Conservation (phyloP, 2,113 vertebrate genomes). For the Peromyscus maniculatus region DNA sequence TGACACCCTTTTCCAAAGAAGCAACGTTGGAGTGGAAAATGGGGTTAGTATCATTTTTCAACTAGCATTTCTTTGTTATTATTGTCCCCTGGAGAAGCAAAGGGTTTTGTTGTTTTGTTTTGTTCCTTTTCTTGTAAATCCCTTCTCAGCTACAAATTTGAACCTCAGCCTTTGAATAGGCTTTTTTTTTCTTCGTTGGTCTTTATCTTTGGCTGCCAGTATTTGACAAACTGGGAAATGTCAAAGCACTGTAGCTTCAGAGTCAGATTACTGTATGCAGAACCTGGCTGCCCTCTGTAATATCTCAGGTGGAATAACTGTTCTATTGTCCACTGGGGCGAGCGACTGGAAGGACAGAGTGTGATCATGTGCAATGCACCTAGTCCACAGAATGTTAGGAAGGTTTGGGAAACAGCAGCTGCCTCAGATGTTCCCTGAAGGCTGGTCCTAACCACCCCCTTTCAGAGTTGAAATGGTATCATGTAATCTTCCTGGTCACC, state of each 20-base stretch:
- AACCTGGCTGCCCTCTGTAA: neutral
- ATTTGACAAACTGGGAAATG: neutral
- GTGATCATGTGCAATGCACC: neutral
- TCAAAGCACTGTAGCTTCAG: neutral
- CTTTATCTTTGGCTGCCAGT: slow-evolving; percentile 24
- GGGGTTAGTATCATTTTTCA: neutral
- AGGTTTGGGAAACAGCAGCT: neutral
- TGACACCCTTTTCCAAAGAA: neutral
- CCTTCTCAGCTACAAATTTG: neutral
- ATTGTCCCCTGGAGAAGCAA: neutral
- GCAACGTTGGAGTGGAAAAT: neutral
- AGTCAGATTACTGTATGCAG: neutral
- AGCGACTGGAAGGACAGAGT: neutral
- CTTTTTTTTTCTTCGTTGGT: neutral
- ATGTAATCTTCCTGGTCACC: neutral
- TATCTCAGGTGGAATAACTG: slow-evolving; percentile 25
- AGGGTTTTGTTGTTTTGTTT: neutral
- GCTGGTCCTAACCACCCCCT: neutral
- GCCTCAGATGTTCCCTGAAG: neutral
- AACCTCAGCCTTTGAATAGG: neutral
- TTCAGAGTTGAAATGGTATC: neutral
- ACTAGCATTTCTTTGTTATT: neutral
- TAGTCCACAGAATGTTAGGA: neutral
- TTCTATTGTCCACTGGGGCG: neutral
- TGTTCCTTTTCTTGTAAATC: neutral